Evolutionary conservation across 2,888 invertebrate species (phyloP).

Genomic region (Ophion obscuratus): DNA sequence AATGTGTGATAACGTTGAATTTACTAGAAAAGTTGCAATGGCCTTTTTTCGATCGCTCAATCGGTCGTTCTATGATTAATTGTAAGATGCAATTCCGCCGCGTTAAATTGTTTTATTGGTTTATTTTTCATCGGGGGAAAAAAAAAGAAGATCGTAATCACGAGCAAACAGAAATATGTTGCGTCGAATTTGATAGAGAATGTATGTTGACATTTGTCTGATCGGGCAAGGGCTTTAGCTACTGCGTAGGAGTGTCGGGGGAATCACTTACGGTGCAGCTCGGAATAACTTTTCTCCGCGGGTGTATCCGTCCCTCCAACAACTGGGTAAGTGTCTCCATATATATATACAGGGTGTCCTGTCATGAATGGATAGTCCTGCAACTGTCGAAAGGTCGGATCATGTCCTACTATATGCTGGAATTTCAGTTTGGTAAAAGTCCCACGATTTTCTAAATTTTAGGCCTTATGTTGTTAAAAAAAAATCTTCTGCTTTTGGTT

Average conservation of each 20-base stretch:
- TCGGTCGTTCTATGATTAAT: neutral
- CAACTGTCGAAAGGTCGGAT: no score
- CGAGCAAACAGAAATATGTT: constrained; percentile 9
- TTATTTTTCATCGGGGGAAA: neutral
- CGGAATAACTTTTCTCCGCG: constrained; percentile 41
- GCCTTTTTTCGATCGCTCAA: neutral
- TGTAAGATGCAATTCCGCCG: neutral
- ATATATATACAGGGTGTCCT: neutral
- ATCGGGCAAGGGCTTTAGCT: constrained; percentile 39
- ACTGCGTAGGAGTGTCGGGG: constrained; percentile 53
- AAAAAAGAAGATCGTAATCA: constrained; percentile 6
- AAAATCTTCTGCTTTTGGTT: no score
- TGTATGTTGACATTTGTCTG: constrained; percentile 33
- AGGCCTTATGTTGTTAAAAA: no score
- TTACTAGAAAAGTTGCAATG: neutral
- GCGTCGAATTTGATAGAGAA: constrained; percentile 24
- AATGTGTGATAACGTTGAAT: constrained; percentile 7
- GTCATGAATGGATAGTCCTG: no score
- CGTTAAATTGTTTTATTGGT: neutral
- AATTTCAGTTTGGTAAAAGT: no score
- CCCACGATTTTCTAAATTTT: no score
- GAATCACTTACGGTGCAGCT: constrained; percentile 52
- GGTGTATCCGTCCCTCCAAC: neutral
- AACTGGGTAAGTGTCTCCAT: neutral
- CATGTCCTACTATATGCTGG: no score